Evolutionary conservation across 2,113 vertebrate species (phyloP).

Genomic region (Solea solea): DNA sequence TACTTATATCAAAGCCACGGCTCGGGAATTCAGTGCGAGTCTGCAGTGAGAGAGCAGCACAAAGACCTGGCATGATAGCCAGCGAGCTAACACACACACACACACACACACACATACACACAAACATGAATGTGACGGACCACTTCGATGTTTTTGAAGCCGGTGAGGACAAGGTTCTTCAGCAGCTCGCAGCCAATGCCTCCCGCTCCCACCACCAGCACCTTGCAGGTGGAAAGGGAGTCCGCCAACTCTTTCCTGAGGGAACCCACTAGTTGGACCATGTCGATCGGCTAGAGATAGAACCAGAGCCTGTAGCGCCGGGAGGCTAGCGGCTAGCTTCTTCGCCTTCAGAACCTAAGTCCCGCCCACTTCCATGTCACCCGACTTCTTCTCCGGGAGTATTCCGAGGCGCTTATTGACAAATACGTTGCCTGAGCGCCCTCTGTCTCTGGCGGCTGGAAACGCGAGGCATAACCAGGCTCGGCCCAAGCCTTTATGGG

Average conservation of each 20-base stretch:
- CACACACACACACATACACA: constrained; percentile 2
- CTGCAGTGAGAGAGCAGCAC: constrained; percentile 31
- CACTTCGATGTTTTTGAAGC: constrained; percentile 93
- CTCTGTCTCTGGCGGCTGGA: background rate
- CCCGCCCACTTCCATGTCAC: constrained; percentile 35
- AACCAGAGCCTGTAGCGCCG: constrained; percentile 40
- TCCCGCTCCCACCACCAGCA: constrained; percentile 93
- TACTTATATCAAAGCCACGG: background rate
- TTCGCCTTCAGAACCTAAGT: background rate
- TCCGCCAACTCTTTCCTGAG: constrained; percentile 88
- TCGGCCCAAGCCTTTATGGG: no score
- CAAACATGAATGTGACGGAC: constrained; percentile 77
- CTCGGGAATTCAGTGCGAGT: constrained; percentile 10
- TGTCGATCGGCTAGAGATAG: constrained; percentile 64
- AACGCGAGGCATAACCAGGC: background rate
- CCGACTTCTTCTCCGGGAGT: background rate
- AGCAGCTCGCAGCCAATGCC: constrained; percentile 96
- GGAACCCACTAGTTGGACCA: constrained; percentile 86
- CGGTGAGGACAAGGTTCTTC: constrained; percentile 94
- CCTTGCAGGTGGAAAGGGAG: constrained; percentile 84
- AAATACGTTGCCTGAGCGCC: background rate
- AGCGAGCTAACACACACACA: constrained; percentile 6
- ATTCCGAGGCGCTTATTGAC: background rate
- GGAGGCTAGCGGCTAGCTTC: constrained; percentile 54
- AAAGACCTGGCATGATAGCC: constrained; percentile 62